phyloP scores from a whole-genome alignment of 2,113 vertebrate genomes.

The Carollia perspicillata region DNA sequence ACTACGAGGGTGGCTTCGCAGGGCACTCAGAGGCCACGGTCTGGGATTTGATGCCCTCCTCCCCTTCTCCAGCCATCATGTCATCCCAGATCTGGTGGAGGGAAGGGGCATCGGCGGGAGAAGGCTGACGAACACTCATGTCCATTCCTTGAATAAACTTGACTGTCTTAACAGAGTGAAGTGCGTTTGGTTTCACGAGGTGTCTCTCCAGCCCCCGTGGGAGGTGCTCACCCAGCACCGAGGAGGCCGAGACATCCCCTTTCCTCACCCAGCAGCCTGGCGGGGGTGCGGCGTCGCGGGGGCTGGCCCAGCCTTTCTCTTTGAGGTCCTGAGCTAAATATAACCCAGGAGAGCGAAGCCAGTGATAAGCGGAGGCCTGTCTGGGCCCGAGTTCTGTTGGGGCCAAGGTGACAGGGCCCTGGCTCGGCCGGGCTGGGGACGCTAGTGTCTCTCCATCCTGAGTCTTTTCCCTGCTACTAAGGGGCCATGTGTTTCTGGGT shows the following conservation, averaged over 20 bases:
- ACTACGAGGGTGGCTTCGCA: accelerated
- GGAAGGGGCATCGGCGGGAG: neutral
- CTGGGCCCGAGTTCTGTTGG: neutral
- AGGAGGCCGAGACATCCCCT: neutral
- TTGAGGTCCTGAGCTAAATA: slow-evolving; percentile 40
- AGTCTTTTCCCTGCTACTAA: neutral
- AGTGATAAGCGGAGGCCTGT: neutral
- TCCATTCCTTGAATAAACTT: slow-evolving; percentile 78
- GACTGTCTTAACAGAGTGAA: slow-evolving; percentile 50
- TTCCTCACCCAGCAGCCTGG: neutral
- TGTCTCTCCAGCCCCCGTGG: accelerated
- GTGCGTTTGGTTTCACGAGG: slow-evolving; percentile 28
- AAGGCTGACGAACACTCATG: neutral
- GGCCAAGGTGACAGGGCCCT: neutral
- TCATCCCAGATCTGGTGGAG: neutral
- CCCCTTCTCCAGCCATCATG: neutral
- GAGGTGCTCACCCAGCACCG: neutral
- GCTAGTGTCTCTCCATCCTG: neutral
- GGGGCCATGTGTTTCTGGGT: neutral
- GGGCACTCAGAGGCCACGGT: neutral
- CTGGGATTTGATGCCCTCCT: neutral
- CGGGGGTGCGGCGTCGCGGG: too few species aligned
- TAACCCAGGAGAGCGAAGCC: neutral
- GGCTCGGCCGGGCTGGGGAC: neutral
- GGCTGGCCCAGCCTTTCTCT: neutral